Evolutionary conservation across 2,888 invertebrate species (phyloP), one percentile per base, ranked within the genome.

Genomic region (Lithophane ornitopus): DNA sequence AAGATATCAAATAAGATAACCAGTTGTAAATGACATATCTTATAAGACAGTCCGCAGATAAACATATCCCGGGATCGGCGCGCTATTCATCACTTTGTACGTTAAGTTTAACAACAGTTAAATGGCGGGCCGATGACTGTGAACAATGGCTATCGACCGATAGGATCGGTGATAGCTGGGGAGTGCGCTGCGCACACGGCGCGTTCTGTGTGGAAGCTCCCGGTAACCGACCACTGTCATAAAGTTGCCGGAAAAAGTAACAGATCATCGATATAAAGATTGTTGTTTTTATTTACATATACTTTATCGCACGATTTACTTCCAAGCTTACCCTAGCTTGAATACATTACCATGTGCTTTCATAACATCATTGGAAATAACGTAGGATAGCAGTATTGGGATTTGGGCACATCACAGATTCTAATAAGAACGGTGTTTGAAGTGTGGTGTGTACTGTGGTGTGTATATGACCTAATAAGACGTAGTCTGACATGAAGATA

Each of bases 91-190:
- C 92, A 92, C 88, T 86, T 85, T 87, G 85, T 88, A 89, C 88
- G 89, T 89, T 89, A 91, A 90, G 89, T 91, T 89, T 90, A 89
- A 91, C 90, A 91, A 91, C 91, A 90, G 90, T 90, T 90, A 92
- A 92, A 91, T 90, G 89, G 89, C 86, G 88, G 86, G 88, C 89
- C 90, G 92, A 91, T 92, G 93, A 92, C 91, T 91, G 90, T 87
- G 90, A 91, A 94, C 94, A 94, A 94, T 93, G 89, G 91, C 89
- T 93, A 94, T 92, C 93, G 81, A 85, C 84, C 82, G 93, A 93
- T 94, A 89, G 87, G 83, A 94, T 93, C 93, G 88, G 74, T 85
- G 94, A 94, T 94, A 93, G 74, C 71, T 84, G 80, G 81, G 76
- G 85, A 82, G 88, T 82, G 80, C 81, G 80, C 76, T 80, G 86